These are phyloP conservation scores for Drosophila kurseongensis DNA, from an alignment of 1,140 invertebrate genomes.

Conservation along the genomic window DNA sequence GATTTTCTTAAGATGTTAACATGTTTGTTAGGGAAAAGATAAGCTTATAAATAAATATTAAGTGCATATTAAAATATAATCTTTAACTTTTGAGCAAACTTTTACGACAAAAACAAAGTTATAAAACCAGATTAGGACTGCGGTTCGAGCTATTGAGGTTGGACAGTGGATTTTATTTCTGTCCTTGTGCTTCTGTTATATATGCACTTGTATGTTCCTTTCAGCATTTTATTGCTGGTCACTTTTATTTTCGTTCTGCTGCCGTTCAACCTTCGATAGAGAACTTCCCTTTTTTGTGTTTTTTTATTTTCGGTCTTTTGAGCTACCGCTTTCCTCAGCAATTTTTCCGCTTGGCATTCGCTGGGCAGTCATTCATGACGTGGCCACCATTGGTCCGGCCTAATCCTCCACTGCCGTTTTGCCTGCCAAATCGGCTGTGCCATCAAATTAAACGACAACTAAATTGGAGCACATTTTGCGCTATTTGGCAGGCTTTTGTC, in stretches of 20 bases:
- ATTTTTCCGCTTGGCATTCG: conserved; percentile 21
- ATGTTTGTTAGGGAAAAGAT: too few relatives aligned
- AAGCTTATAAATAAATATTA: too few relatives aligned
- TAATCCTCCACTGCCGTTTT: conserved; percentile 55
- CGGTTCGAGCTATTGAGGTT: background rate
- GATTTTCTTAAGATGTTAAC: too few relatives aligned
- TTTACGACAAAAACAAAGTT: too few relatives aligned
- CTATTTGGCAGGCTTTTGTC: conserved; percentile 72
- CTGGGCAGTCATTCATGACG: conserved; percentile 51
- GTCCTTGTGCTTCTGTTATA: conserved; percentile 4
- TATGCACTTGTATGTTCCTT: conserved; percentile 35
- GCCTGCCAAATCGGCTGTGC: conserved; percentile 65
- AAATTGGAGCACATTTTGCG: conserved; percentile 72
- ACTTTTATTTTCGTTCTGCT: conserved; percentile 50
- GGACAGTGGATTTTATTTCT: conserved; percentile 17
- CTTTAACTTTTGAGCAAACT: too few relatives aligned
- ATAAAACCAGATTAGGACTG: too few relatives aligned
- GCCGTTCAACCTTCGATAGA: conserved; percentile 17
- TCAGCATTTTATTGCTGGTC: conserved; percentile 49
- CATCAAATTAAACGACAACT: conserved; percentile 76
- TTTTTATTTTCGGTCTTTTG: conserved; percentile 22
- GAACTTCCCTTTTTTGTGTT: conserved; percentile 14
- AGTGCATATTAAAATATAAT: too few relatives aligned
- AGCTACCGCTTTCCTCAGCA: conserved; percentile 56
- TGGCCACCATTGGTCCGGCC: conserved; percentile 26